Percentiles rank a stretch among this genome's conserved stretches.
These are phyloP conservation scores for Hepsetus odoe DNA, from an alignment of 2,113 vertebrate genomes.

Conservation along the genomic window DNA sequence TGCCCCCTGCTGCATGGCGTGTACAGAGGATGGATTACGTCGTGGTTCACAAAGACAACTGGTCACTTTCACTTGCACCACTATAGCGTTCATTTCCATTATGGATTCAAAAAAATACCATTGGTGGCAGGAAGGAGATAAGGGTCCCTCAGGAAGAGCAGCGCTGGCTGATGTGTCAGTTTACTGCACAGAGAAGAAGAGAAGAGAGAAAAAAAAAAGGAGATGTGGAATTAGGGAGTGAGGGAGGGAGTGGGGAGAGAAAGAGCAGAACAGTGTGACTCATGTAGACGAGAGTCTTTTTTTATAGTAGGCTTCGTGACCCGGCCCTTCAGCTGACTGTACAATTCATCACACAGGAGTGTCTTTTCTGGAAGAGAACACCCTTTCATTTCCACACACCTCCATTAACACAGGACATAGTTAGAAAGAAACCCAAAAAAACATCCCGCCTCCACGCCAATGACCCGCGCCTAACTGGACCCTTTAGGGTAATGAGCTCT, in stretches of 20 bases:
- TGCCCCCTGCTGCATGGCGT: no score
- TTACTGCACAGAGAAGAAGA: constrained; percentile 82
- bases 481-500: not conserved
- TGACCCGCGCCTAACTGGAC: not conserved
- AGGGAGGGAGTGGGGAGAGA: not conserved
- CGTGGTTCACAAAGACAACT: no score
- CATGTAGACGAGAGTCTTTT: not conserved
- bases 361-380: constrained; percentile 20
- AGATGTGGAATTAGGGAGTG: not conserved
- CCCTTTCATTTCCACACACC: constrained; percentile 23
- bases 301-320: not conserved
- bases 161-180: constrained; percentile 97
- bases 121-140: constrained; percentile 90
- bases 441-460: not conserved
- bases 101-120: constrained; percentile 79
- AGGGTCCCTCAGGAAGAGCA: constrained; percentile 96
- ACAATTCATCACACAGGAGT: constrained; percentile 15
- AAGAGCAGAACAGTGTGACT: constrained; percentile 5
- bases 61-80: no score
- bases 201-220: not conserved
- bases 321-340: constrained; percentile 21
- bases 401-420: not conserved
- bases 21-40: no score
- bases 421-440: not conserved
- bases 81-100: no score